Base-by-base conservation (phyloP, 2,113 vertebrate species). In the Hepsetus odoe region DNA sequence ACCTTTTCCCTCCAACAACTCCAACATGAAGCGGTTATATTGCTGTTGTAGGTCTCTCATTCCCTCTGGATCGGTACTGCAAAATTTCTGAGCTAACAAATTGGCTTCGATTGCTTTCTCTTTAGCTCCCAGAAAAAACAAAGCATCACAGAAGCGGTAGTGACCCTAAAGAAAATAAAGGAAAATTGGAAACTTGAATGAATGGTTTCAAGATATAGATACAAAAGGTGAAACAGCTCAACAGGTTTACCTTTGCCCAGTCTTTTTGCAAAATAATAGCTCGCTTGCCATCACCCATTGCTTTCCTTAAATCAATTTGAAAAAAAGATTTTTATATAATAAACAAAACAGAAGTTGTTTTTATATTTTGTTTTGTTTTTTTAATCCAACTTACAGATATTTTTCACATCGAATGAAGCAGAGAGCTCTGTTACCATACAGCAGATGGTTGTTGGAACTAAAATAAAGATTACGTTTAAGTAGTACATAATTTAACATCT, bases 401-500 rank as follows among this genome's bases (percentile, higher is more conserved):
- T 89, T 90, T 40, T 86, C 46, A 66, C 87, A 89, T 51, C 91
- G 93, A 59, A 96, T 91, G 80, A 92, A 95, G 66, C 95, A 96
- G n/a, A 98, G 92, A 2, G 97, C 94, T 89, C 97, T 42, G 86
- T 99, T 98, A 70, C 96, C 94, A 82, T 98, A 99, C 71, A 97
- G 87, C 1, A 96, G 85, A 79, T 98, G 93, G 82, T 97, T 98
- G 68, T 92, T 90, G 67, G 95, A 94, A 80, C 97, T 94, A 81
- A 62, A 67, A 66, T 58, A 61, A 68, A 66, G 53, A 67, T 32
- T n/a, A 55, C 14, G 38, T 20, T 61, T 28, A 26, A 56, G 10
- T 33, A 53, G 1, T n/a, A n/a, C n/a, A n/a, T n/a, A n/a, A n/a
- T n/a, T n/a, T n/a, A n/a, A n/a, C n/a, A n/a, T n/a, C n/a, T 5